Evolutionary conservation across 35 echinoderm and acorn worm genomes (phyloP).

Genomic region (Nesometra sesokonis): DNA sequence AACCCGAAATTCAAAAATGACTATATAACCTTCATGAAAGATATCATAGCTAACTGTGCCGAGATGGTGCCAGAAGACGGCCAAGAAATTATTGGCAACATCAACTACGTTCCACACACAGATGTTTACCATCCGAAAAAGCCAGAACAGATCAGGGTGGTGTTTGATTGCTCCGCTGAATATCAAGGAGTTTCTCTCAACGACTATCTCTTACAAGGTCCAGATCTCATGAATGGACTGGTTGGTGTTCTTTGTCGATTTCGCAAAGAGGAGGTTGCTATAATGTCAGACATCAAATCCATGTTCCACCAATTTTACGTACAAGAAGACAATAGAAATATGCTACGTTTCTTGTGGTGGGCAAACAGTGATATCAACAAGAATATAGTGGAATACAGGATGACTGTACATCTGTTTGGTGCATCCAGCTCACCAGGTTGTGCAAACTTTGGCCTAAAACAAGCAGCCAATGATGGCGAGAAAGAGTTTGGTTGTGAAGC

Average conservation of each 20-base stretch:
- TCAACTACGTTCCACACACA: not conserved
- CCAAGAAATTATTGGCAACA: not conserved
- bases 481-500: conserved; percentile 24
- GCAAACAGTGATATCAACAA: not conserved
- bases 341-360: not conserved
- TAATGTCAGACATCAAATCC: conserved; percentile 15
- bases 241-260: conserved; percentile 16
- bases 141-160: not conserved
- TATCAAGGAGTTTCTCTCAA: conserved; percentile 4
- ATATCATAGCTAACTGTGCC: not conserved
- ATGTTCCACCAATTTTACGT: conserved; percentile 41
- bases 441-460: conserved; percentile 52
- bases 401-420: not conserved
- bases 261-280: not conserved
- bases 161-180: conserved; percentile 20
- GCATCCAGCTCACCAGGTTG: not conserved
- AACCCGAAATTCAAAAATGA: not conserved
- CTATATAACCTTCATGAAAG: conserved; percentile 31
- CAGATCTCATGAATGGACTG: not conserved
- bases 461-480: conserved; percentile 23
- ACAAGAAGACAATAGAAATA: not conserved
- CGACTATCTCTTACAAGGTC: conserved; percentile 2
- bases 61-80: not conserved
- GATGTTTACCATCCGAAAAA: conserved; percentile 6
- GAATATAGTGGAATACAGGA: not conserved